A percentile compares a stretch with the other conserved stretches of the same genome.
Conservation (phyloP, 2,113 vertebrate species). For the Istiophorus platypterus region DNA sequence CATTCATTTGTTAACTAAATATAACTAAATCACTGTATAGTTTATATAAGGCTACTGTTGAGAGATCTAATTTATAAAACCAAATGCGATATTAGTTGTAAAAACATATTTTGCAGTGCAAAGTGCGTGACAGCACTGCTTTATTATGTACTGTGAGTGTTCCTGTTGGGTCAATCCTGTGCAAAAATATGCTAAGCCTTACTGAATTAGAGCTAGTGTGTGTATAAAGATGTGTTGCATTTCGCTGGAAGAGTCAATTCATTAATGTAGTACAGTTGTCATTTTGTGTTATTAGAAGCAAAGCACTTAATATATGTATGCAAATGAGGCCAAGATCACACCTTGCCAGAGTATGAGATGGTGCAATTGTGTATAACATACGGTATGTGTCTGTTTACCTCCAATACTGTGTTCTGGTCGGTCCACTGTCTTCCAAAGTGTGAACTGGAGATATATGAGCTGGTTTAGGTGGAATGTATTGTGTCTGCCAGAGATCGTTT, state of each 20-base stretch:
- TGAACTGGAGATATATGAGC: constrained; percentile 44
- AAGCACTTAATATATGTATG: constrained; percentile 78
- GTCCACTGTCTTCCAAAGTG: constrained; percentile 50
- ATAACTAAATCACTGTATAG: not conserved
- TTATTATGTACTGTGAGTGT: constrained; percentile 31
- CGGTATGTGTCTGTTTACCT: constrained; percentile 34
- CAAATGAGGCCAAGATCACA: constrained; percentile 77
- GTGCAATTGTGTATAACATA: constrained; percentile 34
- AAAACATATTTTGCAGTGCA: constrained; percentile 9
- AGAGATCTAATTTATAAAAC: constrained; percentile 17
- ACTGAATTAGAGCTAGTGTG: constrained; percentile 12
- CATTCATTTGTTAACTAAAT: not conserved
- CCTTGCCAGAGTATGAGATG: constrained; percentile 62
- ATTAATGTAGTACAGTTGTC: constrained; percentile 62
- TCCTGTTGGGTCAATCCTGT: constrained; percentile 45
- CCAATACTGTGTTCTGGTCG: constrained; percentile 52
- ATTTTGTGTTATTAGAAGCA: constrained; percentile 65
- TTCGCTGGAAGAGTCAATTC: constrained; percentile 52
- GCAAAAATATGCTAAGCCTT: constrained; percentile 65
- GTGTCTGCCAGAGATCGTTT: constrained; percentile 15
- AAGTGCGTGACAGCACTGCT: constrained; percentile 2
- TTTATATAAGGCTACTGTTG: not conserved
- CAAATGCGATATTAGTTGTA: not conserved
- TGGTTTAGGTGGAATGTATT: constrained; percentile 21
- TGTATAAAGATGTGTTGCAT: constrained; percentile 52